phyloP scores from a whole-genome alignment of 2,113 vertebrate genomes.

The Connochaetes taurinus region DNA sequence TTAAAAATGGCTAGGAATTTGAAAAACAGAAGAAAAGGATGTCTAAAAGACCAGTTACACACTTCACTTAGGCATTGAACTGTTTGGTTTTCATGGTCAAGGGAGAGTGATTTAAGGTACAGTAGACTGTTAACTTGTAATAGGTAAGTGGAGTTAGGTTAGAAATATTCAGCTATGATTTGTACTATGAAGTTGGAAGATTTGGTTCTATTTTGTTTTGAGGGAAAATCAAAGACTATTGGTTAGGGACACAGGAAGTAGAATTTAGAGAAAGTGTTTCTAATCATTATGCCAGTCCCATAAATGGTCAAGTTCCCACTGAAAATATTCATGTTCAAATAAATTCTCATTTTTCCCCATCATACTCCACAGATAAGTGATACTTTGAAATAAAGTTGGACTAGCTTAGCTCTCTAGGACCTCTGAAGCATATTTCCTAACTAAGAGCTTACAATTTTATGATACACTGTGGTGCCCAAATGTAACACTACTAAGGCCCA shows the following conservation, averaged over 20 bases:
- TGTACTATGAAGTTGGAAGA: not conserved
- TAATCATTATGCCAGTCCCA: not conserved
- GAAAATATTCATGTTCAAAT: not conserved
- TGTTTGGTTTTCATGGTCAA: not conserved
- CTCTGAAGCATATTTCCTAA: not conserved
- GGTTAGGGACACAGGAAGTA: not conserved
- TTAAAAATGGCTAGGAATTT: not conserved
- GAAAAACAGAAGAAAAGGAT: not conserved
- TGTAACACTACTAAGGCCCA: not conserved
- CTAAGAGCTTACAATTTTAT: not conserved
- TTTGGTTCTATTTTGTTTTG: not conserved
- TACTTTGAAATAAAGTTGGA: not conserved
- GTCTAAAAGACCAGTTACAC: not conserved
- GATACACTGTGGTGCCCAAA: not conserved
- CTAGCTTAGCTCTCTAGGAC: not conserved
- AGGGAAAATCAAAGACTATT: not conserved
- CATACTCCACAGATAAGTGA: not conserved
- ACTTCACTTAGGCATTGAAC: not conserved
- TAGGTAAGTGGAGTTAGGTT: not conserved
- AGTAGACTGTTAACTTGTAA: not conserved
- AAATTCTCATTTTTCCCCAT: not conserved
- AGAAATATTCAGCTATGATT: not conserved
- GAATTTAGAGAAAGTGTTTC: not conserved
- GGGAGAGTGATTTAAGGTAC: not conserved
- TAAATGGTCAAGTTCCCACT: not conserved